Evolutionary conservation across 2,113 vertebrate species (phyloP).

Genomic region (Diphyllodes magnificus): DNA sequence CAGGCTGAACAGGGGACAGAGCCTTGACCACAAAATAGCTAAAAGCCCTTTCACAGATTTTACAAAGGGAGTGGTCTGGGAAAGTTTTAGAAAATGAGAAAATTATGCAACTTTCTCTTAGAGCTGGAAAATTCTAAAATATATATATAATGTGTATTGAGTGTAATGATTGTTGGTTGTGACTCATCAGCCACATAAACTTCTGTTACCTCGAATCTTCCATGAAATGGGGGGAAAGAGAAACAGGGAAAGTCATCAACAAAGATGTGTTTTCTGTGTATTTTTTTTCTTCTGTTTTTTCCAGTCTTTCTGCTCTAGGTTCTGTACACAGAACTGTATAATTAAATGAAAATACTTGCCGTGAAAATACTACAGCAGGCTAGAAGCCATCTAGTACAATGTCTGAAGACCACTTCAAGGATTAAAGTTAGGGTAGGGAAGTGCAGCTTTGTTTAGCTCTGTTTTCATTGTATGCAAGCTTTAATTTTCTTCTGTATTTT

Average conservation of each 20-base stretch:
- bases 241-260: neutral
- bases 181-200: conserved; percentile 48
- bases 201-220: conserved; percentile 13
- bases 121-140: conserved; percentile 15
- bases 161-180: neutral
- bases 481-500: neutral
- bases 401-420: neutral
- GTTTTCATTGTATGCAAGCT: neutral
- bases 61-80: conserved; percentile 12
- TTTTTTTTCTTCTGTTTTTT: neutral
- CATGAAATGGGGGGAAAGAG: neutral
- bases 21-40: conserved; percentile 24
- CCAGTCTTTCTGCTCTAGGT: neutral
- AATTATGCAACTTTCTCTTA: neutral
- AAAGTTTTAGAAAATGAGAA: conserved; percentile 35
- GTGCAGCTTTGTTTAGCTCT: neutral
- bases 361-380: neutral
- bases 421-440: neutral
- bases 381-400: neutral
- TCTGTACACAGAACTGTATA: neutral
- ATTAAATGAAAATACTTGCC: neutral
- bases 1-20: neutral
- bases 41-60: neutral
- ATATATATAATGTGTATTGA: neutral
- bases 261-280: neutral